Evolutionary conservation across 2,888 invertebrate species (phyloP), one percentile per base, ranked within the genome.

Genomic region (Agonopterix alstromeriana): DNA sequence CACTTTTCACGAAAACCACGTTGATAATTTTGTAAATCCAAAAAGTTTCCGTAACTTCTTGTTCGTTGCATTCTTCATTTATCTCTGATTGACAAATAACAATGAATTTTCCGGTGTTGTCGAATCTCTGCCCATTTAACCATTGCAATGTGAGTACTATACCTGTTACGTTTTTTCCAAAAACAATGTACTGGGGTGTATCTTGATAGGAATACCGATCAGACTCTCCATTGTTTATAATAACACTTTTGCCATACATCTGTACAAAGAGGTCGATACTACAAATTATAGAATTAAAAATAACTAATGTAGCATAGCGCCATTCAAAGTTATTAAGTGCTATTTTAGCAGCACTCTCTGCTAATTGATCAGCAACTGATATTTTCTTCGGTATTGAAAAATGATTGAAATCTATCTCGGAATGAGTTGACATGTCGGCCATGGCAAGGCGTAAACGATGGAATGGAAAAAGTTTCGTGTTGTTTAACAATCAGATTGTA

Each of bases 81-180:
- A 54, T 46, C 40, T 56, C 43, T 5, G 78, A 77, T 53, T 71
- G 63, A 50, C 86, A 85, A 45, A 80, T 54, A 8, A 83, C 58
- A n/a, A 85, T 69, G 52, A 67, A 78, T 52, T 70, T 75, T 0
- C 82, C 82, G 0, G 74, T 77, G 49, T 77, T 84, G 52, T 79
- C 75, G 46, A 78, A 77, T 49, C 67, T 50, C 46, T 68, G 61
- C 7, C 52, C 48, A 14, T 56, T 55, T 63, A 80, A 67, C 64
- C 70, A 70, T 14, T 63, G 49, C 10, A 86, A 53, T 49, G 72
- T 62, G 10, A 57, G 41, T 45, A 53, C 54, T 11, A 84, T 62
- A 38, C 71, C 58, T n/a, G 49, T 48, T 9, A 74, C 36, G 47
- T 67, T 66, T 27, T 54, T 55, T 11, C 68, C 74, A 50, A 84